These are phyloP conservation scores for Silurus meridionalis DNA, from an alignment of 2,113 vertebrate species.

Conservation along the genomic window DNA sequence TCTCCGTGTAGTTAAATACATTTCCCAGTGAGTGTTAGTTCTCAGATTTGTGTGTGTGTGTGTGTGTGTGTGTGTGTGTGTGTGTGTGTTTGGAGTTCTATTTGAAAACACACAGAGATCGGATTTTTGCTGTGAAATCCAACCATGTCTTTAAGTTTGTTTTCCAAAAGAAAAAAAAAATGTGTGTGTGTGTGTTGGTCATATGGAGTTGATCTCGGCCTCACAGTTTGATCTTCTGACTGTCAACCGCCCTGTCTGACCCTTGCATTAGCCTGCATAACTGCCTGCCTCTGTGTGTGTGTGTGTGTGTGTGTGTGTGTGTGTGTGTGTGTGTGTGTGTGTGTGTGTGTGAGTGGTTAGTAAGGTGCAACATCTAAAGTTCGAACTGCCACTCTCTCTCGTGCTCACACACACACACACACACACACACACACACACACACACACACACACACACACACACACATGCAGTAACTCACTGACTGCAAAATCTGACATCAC, in stretches of 20 bases:
- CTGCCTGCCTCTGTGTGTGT: background rate
- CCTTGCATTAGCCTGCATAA: background rate
- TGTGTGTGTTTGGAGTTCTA: slow-evolving; percentile 9
- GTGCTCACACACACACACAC: background rate
- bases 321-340: slow-evolving; percentile 25
- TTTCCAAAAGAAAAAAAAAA: background rate
- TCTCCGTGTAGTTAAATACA: background rate
- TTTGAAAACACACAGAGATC: background rate
- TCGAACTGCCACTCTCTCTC: background rate
- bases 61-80: slow-evolving; percentile 25
- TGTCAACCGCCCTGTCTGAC: slow-evolving; percentile 16
- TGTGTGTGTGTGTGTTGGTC: background rate
- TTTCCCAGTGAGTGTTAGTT: slow-evolving; percentile 5
- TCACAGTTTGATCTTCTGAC: slow-evolving; percentile 16
- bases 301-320: slow-evolving; percentile 15
- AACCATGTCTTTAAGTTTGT: slow-evolving; percentile 5
- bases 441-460: background rate
- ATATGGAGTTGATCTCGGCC: slow-evolving; percentile 19
- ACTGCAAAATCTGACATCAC: background rate
- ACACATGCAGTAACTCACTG: background rate
- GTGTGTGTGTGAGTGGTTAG: slow-evolving; percentile 6
- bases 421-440: background rate
- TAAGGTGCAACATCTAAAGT: background rate
- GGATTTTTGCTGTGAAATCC: background rate
- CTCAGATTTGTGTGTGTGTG: slow-evolving; percentile 13